These are phyloP conservation scores for Diachrysia chrysitis DNA, from an alignment of 2,888 invertebrate genomes.

Conservation along the genomic window DNA sequence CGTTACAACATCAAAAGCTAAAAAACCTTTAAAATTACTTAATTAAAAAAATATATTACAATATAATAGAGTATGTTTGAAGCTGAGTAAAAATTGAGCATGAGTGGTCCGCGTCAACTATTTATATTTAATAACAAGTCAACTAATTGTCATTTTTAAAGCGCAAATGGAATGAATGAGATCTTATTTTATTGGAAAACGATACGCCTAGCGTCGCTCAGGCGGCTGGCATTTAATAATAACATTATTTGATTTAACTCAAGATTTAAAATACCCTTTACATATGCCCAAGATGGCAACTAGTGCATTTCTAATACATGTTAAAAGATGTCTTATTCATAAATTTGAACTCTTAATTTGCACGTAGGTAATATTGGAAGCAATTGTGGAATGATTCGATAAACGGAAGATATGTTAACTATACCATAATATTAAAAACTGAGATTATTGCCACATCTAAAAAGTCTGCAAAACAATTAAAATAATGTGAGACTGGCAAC, in stretches of 20 bases:
- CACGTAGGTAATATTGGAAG: slow-evolving; percentile 77
- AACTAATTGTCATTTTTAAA: slow-evolving; percentile 70
- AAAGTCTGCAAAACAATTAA: slow-evolving; percentile 56
- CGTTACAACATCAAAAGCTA: slow-evolving; percentile 55
- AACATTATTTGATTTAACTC: slow-evolving; percentile 19
- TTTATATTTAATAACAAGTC: slow-evolving; percentile 47
- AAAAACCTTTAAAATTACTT: slow-evolving; percentile 58
- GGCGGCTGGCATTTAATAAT: slow-evolving; percentile 16
- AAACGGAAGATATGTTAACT: slow-evolving; percentile 72
- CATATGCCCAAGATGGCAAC: slow-evolving; percentile 12
- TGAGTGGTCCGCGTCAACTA: slow-evolving; percentile 69
- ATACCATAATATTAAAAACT: slow-evolving; percentile 66
- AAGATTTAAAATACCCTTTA: not conserved
- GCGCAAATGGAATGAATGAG: slow-evolving; percentile 86
- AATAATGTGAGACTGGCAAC: slow-evolving; percentile 59
- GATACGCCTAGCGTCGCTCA: slow-evolving; percentile 21
- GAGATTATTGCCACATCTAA: slow-evolving; percentile 73
- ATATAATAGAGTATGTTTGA: slow-evolving; percentile 63
- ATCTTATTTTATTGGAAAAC: slow-evolving; percentile 72
- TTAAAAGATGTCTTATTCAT: slow-evolving; percentile 9
- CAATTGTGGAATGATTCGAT: slow-evolving; percentile 81
- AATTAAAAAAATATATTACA: slow-evolving; percentile 62
- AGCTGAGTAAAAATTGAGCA: slow-evolving; percentile 64
- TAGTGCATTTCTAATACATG: slow-evolving; percentile 1
- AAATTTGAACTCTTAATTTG: slow-evolving; percentile 33